phyloP scores from a whole-genome alignment of 2,888 invertebrate species.

The Sesia bembeciformis region DNA sequence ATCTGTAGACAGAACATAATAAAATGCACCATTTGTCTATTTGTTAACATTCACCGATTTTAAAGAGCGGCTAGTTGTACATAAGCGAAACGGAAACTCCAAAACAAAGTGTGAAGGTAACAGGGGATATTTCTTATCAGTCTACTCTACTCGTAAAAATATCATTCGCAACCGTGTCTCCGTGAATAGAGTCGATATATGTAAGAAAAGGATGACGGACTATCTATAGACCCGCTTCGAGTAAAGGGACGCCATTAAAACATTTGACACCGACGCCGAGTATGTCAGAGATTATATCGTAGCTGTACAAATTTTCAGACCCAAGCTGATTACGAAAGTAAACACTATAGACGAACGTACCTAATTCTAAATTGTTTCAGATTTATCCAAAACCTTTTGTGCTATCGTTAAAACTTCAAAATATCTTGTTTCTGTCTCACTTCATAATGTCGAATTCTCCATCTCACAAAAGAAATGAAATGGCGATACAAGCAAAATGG shows the following conservation, averaged over 20 bases:
- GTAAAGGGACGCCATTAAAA: conserved; percentile 66
- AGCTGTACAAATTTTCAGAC: not conserved
- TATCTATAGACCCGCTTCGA: conserved; percentile 58
- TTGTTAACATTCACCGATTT: conserved; percentile 14
- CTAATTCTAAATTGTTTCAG: conserved; percentile 2
- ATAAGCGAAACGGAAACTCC: conserved; percentile 52
- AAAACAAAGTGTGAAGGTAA: conserved; percentile 69
- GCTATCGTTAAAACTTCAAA: conserved; percentile 7
- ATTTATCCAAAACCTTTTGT: not conserved
- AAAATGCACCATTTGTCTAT: conserved; percentile 11
- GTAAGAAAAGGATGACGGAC: conserved; percentile 75
- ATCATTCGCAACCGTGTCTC: conserved; percentile 66
- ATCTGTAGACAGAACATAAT: conserved; percentile 14
- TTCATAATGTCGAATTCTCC: conserved; percentile 61
- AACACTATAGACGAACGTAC: not conserved
- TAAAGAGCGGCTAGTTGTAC: conserved; percentile 61
- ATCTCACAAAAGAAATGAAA: conserved; percentile 72
- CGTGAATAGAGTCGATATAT: conserved; percentile 62
- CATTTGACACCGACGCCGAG: conserved; percentile 24
- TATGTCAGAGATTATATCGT: not conserved
- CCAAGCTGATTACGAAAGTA: not conserved
- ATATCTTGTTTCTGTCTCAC: conserved; percentile 71
- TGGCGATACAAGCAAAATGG: conserved; percentile 73
- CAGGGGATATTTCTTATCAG: conserved; percentile 68
- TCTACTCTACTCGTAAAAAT: conserved; percentile 68